phyloP scores from a whole-genome alignment of 2,888 invertebrate species.

The Maniola hyperantus region DNA sequence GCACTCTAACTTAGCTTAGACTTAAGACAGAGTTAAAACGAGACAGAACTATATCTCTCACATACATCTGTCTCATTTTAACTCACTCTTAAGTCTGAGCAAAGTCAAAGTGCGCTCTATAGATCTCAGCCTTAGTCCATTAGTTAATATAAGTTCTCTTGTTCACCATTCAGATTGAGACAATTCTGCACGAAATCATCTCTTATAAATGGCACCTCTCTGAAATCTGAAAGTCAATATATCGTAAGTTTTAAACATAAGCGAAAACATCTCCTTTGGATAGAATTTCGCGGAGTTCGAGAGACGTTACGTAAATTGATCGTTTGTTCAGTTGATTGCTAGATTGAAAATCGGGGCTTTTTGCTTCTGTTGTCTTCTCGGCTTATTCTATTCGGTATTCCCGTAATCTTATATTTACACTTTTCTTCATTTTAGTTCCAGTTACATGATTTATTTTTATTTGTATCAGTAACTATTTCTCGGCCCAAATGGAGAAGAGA shows the following conservation, averaged over 20 bases:
- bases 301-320: constrained; percentile 68
- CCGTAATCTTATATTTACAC: background rate
- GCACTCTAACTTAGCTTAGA: too few relatives aligned
- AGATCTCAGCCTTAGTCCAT: too few relatives aligned
- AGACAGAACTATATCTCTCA: too few relatives aligned
- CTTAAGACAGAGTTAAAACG: too few relatives aligned
- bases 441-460: background rate
- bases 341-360: constrained; percentile 62
- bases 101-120: too few relatives aligned
- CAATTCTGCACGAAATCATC: too few relatives aligned
- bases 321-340: constrained; percentile 72
- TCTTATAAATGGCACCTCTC: background rate
- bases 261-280: constrained; percentile 56
- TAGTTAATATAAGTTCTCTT: too few relatives aligned
- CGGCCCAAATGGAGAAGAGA: too few relatives aligned
- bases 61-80: too few relatives aligned
- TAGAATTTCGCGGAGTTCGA: constrained; percentile 58
- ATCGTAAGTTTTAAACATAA: constrained; percentile 58
- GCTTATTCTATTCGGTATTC: constrained; percentile 30
- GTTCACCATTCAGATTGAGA: too few relatives aligned
- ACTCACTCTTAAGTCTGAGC: too few relatives aligned
- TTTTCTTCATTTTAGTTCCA: constrained; percentile 1
- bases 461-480: constrained; percentile 22
- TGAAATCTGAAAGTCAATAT: constrained; percentile 48
- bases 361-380: constrained; percentile 61